Percentiles rank a stretch among this genome's conserved stretches.
These are phyloP conservation scores for Trisateles emortualis DNA, from an alignment of 2,888 invertebrate species.

Conservation along the genomic window DNA sequence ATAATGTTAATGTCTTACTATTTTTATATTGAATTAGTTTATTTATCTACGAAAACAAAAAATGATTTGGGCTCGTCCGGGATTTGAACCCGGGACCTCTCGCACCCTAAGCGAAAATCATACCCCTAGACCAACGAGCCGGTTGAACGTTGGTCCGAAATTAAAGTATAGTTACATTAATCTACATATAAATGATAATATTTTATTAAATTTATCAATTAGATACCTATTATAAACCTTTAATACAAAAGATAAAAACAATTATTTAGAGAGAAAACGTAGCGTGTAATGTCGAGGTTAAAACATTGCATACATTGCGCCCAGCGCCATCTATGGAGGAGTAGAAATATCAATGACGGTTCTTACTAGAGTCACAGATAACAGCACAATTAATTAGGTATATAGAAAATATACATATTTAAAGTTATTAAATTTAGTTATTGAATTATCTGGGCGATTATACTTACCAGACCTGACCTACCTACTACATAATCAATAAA, in stretches of 20 bases:
- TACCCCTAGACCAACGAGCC: conserved; percentile 88
- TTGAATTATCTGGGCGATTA: too few relatives aligned
- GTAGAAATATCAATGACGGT: conserved; percentile 28
- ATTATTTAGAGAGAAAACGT: not conserved
- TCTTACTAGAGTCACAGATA: not conserved
- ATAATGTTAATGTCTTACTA: too few relatives aligned
- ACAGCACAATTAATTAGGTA: too few relatives aligned
- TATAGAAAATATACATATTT: too few relatives aligned
- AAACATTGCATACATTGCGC: not conserved
- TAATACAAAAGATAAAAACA: too few relatives aligned
- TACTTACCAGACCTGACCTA: too few relatives aligned
- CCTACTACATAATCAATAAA: too few relatives aligned
- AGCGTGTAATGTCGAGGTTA: not conserved
- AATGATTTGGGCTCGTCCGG: conserved; percentile 82
- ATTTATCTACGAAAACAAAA: conserved; percentile 22
- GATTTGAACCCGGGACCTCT: conserved; percentile 88
- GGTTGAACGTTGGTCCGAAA: conserved; percentile 13
- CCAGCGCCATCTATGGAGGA: conserved; percentile 57
- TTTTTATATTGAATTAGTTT: too few relatives aligned
- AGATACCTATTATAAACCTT: too few relatives aligned
- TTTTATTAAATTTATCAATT: not conserved
- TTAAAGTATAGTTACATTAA: conserved; percentile 10
- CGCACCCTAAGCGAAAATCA: conserved; percentile 88
- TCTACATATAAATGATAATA: not conserved
- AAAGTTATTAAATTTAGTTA: too few relatives aligned